phyloP scores from a whole-genome alignment of 2,888 invertebrate species.

The Syrphus vitripennis region DNA sequence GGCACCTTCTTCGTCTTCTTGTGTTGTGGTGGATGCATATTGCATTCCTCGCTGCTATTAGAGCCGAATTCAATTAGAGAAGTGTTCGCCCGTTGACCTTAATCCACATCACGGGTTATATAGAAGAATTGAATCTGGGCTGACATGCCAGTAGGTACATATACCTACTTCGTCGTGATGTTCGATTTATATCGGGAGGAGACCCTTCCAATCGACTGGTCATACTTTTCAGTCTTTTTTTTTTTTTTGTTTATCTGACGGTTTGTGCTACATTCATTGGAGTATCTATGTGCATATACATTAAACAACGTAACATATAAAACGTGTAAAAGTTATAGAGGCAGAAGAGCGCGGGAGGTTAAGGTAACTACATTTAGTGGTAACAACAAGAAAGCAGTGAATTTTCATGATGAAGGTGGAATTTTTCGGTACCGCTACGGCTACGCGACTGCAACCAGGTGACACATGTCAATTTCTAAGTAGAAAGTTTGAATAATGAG shows the following conservation, averaged over 20 bases:
- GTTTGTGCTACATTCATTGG: constrained; percentile 47
- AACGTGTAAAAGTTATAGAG: constrained; percentile 14
- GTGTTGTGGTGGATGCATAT: background rate
- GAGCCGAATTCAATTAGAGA: constrained; percentile 66
- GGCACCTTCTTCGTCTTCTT: constrained; percentile 1
- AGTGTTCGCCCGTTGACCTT: constrained; percentile 71
- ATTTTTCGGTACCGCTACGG: constrained; percentile 30
- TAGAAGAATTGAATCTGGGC: constrained; percentile 12
- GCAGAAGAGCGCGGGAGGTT: background rate
- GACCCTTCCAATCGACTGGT: constrained; percentile 62
- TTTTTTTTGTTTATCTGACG: background rate
- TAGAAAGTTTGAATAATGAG: constrained; percentile 71
- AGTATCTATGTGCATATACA: constrained; percentile 4
- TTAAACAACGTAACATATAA: constrained; percentile 20
- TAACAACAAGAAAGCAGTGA: constrained; percentile 2
- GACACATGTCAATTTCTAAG: constrained; percentile 70
- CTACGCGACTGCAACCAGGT: constrained; percentile 44
- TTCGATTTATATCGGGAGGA: constrained; percentile 70
- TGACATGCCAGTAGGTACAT: constrained; percentile 28
- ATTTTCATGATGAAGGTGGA: constrained; percentile 47
- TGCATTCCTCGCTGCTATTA: background rate
- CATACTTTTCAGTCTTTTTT: constrained; percentile 17
- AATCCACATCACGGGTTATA: constrained; percentile 48
- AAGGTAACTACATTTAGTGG: background rate
- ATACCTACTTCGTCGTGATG: constrained; percentile 58